Evolutionary conservation across 2,797 vertebrate genomes (phyloP), one percentile per base, ranked within the genome.

Genomic region (Myotis planiceps): DNA sequence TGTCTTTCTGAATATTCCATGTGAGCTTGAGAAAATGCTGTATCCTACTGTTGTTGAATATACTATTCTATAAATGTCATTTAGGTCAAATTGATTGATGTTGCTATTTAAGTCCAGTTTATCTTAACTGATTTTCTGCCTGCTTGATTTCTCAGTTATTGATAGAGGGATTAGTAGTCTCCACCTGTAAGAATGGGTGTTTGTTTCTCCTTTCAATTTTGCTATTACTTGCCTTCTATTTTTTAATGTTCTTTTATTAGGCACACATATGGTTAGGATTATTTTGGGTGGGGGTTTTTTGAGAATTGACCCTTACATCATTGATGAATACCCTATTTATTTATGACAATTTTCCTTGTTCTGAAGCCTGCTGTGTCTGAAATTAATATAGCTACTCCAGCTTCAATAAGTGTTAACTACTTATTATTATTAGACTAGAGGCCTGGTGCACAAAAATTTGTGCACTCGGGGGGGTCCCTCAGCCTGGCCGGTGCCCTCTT

Each of bases 51-150:
- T 66, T 25, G 27, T 53, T 79, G 55, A 6, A 53, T 53, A 2
- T 75, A 55, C 32, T 93, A 75, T 66, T 94, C 79, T 91, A 58
- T 88, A 85, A 93, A 58, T 86, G 12, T 93, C 79, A 94, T 29
- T 88, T 85, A 83, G 49, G 58, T 95, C 87, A 89, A 37, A 88
- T n/a, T 96, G 92, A 94, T 89, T 91, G 37, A 93, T 95, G 69
- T 23, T 91, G 10, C 51, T 94, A 25, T 93, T 94, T 29, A 76
- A n/a, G 55, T 81, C n/a, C 68, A 88, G 19, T 25, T 27, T 82
- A 47, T 58, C 27, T 63, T 96, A 74, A 91, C 42, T 85, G 82
- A 90, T 88, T 87, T 96, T 74, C 74, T 82, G 69, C 21, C 84
- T 93, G 8, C 69, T 93, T 91, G 87, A 93, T 92, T 80, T 96